Base-by-base conservation (phyloP, 2,888 invertebrate species). In the Andricus curvator region DNA sequence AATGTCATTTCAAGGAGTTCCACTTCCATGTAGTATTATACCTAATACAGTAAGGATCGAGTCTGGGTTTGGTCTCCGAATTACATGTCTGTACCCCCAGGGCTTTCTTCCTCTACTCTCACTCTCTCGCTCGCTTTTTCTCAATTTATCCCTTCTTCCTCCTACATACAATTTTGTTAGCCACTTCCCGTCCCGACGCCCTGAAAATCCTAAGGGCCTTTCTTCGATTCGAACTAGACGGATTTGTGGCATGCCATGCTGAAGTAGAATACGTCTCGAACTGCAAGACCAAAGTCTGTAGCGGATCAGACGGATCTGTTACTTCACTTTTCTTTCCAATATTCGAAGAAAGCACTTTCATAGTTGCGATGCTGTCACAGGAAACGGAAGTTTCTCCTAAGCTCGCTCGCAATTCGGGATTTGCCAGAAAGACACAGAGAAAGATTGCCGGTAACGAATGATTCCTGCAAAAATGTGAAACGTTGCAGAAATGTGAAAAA, bases 291-390 rank as follows among this genome's bases (percentile, higher is more conserved):
- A 87, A 88, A 89, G 87, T 86, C 88, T 83, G 84, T 83, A 85
- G 83, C 85, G 88, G 89, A 90, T 90, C 88, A 89, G 88, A 84
- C 88, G 83, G 87, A 90, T 90, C 88, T 85, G 89, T 89, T 89
- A 86, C 88, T 85, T 86, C 83, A 80, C 82, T 84, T 86, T 86
- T 85, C 83, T 85, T 84, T 84, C 84, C 85, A 85, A 85, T 85
- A 84, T 84, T 82, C 83, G 79, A 82, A 81, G 80, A 80, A 82
- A 85, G 82, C 84, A 83, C 83, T 85, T 83, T 82, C 70, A 81
- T 68, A 82, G 81, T 80, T 82, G 51, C 11, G 29, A 70, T 51
- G 20, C 51, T 70, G 70, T 70, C 70, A 51, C 70, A 29, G 9
- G 51, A 51, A 51, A 70, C 51, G 48, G 51, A 51, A 70, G 22